Conservation (phyloP, 2,888 invertebrate genomes). For the Drosophila histrio region DNA sequence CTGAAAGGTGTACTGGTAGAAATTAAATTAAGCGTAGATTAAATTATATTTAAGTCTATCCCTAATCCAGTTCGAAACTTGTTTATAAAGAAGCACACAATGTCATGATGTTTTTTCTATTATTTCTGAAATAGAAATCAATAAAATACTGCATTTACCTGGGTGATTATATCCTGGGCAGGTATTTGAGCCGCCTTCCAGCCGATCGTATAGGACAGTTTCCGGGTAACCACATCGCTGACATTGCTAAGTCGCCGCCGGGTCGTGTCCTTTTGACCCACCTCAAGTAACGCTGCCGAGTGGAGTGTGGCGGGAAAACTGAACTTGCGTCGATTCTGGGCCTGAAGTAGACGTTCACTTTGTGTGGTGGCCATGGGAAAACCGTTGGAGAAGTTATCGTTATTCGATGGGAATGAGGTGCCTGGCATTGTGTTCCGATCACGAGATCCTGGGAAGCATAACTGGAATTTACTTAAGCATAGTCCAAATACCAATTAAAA, state of each 20-base stretch:
- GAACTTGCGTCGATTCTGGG: constrained; percentile 85
- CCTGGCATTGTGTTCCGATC: constrained; percentile 62
- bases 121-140: background rate
- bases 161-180: constrained; percentile 86
- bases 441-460: constrained; percentile 31
- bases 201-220: constrained; percentile 91
- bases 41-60: too few species aligned
- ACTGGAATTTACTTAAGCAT: constrained; percentile 10
- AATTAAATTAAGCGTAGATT: too few species aligned
- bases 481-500: background rate
- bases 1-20: too few species aligned
- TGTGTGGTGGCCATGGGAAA: constrained; percentile 74
- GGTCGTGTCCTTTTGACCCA: constrained; percentile 82
- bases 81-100: background rate
- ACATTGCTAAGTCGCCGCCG: constrained; percentile 90
- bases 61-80: background rate
- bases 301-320: constrained; percentile 86
- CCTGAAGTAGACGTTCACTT: constrained; percentile 73
- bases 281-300: constrained; percentile 80
- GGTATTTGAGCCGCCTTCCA: constrained; percentile 86
- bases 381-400: constrained; percentile 79
- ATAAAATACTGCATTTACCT: constrained; percentile 67
- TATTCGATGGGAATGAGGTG: constrained; percentile 75
- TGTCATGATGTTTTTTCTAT: too few species aligned
- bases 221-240: constrained; percentile 89